Conservation (phyloP, 2,113 vertebrate species). For the Phaethornis superciliosus region DNA sequence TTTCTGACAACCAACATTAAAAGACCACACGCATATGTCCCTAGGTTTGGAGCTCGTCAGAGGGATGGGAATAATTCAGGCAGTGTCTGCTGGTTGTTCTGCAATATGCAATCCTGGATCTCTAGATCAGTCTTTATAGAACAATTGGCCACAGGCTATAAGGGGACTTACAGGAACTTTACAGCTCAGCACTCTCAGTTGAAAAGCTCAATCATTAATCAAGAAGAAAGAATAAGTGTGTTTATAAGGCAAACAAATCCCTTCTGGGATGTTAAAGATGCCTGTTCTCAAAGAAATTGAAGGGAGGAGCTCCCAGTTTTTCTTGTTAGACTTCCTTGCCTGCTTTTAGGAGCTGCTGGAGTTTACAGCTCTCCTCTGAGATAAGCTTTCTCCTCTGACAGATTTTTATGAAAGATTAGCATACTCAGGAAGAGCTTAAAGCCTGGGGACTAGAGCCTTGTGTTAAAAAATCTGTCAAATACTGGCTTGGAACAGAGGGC, state of each 20-base stretch:
- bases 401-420: not conserved
- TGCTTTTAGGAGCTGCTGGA: not conserved
- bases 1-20: not conserved
- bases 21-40: not conserved
- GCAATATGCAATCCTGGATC: not conserved
- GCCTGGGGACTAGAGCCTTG: not conserved
- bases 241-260: constrained; percentile 9
- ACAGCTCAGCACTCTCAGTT: not conserved
- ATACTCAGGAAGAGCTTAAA: not conserved
- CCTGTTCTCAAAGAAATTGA: not conserved
- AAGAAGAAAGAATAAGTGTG: not conserved
- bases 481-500: not conserved
- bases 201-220: not conserved
- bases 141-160: not conserved
- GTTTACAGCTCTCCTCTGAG: not conserved
- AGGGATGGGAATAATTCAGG: not conserved
- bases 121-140: not conserved
- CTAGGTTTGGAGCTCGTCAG: not conserved
- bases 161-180: not conserved
- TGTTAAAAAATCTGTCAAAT: not conserved
- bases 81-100: not conserved
- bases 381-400: not conserved
- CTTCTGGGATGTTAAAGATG: not conserved
- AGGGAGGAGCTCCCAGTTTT: not conserved
- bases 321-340: not conserved